phyloP scores from a whole-genome alignment of 92 coral and sea anemone species.

The Phymanthus crucifer region DNA sequence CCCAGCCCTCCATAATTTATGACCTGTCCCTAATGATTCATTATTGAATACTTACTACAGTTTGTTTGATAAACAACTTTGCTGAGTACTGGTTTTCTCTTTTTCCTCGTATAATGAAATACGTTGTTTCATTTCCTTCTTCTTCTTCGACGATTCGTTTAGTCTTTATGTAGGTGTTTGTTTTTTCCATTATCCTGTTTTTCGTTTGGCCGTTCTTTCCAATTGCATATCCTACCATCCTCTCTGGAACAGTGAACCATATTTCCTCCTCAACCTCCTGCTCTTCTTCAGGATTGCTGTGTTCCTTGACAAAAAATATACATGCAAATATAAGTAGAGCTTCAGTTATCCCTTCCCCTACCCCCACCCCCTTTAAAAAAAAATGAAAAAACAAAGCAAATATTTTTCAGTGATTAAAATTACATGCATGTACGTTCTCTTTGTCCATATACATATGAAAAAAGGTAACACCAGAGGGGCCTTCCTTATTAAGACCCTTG shows the following conservation, averaged over 20 bases:
- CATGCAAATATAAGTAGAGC: no score
- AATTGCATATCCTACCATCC: conserved; percentile 2
- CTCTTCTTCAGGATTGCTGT: neutral
- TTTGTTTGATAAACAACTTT: neutral
- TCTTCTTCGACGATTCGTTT: neutral
- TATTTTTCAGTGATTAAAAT: no score
- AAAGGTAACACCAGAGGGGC: no score
- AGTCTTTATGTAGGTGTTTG: neutral
- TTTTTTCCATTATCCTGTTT: conserved; percentile 3
- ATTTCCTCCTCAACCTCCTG: neutral
- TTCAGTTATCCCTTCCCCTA: no score
- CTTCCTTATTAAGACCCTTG: no score
- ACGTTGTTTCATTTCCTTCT: no score
- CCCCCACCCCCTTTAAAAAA: no score
- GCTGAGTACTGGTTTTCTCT: neutral
- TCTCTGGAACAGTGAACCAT: conserved; percentile 7
- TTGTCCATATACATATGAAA: no score
- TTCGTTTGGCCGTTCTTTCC: conserved; percentile 4
- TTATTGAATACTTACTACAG: neutral
- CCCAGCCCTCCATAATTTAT: no score
- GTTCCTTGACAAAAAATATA: neutral
- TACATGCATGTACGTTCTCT: no score
- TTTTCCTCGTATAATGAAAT: neutral
- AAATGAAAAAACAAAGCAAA: no score
- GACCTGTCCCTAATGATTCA: no score